Conservation (phyloP, 2,797 vertebrate species). For the Echiichthys vipera region DNA sequence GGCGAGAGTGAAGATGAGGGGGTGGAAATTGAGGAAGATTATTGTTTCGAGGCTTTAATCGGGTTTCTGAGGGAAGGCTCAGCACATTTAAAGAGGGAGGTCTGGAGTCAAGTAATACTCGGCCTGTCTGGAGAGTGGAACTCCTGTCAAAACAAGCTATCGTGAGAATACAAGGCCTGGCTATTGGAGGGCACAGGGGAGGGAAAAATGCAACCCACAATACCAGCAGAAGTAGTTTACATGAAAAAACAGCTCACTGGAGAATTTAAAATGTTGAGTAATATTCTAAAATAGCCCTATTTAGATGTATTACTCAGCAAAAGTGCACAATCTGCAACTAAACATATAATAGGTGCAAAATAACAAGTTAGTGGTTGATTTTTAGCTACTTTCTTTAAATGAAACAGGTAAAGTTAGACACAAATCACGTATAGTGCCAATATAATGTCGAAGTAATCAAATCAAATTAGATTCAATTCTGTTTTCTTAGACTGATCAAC, state of each 20-base stretch:
- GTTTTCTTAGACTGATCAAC: neutral
- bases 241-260: conserved; percentile 5
- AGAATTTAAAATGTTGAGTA: neutral
- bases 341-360: neutral
- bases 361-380: neutral
- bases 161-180: conserved; percentile 59
- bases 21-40: conserved; percentile 62
- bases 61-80: conserved; percentile 59
- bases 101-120: conserved; percentile 53
- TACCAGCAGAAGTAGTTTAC: conserved; percentile 25
- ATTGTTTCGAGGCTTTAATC: conserved; percentile 67
- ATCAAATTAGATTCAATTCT: neutral
- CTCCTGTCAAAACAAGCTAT: conserved; percentile 81
- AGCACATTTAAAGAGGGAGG: conserved; percentile 39
- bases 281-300: neutral
- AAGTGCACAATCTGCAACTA: neutral
- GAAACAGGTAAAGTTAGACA: neutral
- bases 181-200: conserved; percentile 24
- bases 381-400: neutral
- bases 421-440: no score
- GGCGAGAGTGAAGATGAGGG: conserved; percentile 51
- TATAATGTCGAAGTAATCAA: no score
- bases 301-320: neutral
- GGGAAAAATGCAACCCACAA: conserved; percentile 5
- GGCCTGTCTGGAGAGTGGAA: conserved; percentile 57